These are phyloP conservation scores for Cryptoprocta ferox DNA, from an alignment of 2,797 vertebrate species.

Conservation along the genomic window DNA sequence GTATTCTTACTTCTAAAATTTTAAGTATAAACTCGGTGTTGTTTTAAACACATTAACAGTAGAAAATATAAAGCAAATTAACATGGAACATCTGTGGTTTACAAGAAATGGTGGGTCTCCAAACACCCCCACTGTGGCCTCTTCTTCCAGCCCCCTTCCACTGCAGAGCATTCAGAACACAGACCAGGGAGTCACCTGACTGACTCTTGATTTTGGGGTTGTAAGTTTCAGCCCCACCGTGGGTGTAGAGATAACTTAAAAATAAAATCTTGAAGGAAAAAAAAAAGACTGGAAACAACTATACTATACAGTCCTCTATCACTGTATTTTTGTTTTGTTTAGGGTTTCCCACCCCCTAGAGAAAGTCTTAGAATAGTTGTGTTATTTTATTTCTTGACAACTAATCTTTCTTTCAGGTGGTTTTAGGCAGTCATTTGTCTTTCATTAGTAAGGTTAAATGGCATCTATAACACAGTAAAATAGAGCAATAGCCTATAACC, in stretches of 20 bases:
- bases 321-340: conserved; percentile 7
- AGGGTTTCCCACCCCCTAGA: neutral
- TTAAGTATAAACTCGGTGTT: neutral
- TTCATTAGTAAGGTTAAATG: conserved; percentile 2
- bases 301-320: neutral
- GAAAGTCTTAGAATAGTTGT: neutral
- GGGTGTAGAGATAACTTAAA: neutral
- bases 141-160: neutral
- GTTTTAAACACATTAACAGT: neutral
- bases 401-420: neutral
- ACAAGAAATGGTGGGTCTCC: neutral
- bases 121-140: neutral
- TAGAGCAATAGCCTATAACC: neutral
- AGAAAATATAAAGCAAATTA: conserved; percentile 30
- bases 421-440: conserved; percentile 38
- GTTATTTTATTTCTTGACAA: conserved; percentile 30
- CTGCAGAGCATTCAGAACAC: neutral
- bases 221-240: neutral
- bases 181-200: neutral
- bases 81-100: neutral
- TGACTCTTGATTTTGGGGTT: neutral
- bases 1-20: neutral
- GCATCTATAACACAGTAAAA: neutral
- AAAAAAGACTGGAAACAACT: neutral
- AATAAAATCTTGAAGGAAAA: neutral